Percentiles rank a stretch among this genome's conserved stretches.
phyloP scores from a whole-genome alignment of 2,797 vertebrate genomes.

The Pipistrellus nathusii region DNA sequence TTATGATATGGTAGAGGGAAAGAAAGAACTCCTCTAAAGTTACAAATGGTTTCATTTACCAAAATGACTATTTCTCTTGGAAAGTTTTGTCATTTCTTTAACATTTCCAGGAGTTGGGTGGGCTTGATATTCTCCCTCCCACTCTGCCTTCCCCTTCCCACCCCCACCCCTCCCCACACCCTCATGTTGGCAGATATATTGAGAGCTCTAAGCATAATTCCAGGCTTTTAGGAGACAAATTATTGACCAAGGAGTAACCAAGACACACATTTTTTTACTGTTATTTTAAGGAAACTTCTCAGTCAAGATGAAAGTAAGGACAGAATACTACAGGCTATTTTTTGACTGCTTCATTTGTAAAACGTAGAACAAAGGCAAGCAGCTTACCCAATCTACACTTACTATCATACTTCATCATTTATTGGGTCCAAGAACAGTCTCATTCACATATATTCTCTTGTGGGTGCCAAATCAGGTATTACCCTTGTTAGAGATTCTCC shows the following conservation, averaged over 20 bases:
- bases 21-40: constrained; percentile 58
- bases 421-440: not conserved
- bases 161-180: not conserved
- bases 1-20: constrained; percentile 75
- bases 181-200: constrained; percentile 18
- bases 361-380: not conserved
- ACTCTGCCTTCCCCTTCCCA: not conserved
- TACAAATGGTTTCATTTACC: constrained; percentile 80
- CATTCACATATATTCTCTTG: not conserved
- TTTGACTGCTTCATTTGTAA: not conserved
- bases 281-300: constrained; percentile 38
- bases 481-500: not conserved
- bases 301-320: not conserved
- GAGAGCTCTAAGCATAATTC: constrained; percentile 51
- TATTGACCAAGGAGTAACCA: not conserved
- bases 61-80: constrained; percentile 82
- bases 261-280: constrained; percentile 47
- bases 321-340: not conserved
- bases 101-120: constrained; percentile 79
- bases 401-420: constrained; percentile 29
- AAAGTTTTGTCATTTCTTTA: constrained; percentile 77
- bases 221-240: constrained; percentile 23
- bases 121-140: constrained; percentile 68
- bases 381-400: not conserved
- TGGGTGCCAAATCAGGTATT: not conserved